A percentile compares a stretch with the other conserved stretches of the same genome.
These are phyloP conservation scores for Petrocephalus zakoni DNA, from an alignment of 2,113 vertebrate genomes.

Conservation along the genomic window DNA sequence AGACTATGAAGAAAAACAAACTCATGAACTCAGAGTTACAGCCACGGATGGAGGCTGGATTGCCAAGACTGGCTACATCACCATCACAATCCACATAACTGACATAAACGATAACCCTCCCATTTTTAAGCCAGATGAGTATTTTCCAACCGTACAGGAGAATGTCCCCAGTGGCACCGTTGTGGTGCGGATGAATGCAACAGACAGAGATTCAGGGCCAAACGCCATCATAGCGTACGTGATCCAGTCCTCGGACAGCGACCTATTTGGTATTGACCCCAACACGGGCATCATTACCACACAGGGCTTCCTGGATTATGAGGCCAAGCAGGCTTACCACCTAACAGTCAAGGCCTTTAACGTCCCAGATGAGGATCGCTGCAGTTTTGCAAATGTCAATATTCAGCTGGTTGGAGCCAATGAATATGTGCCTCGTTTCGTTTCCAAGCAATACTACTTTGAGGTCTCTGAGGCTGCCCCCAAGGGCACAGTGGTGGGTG, in stretches of 20 bases:
- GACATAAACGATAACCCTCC: conserved; percentile 95
- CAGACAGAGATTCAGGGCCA: conserved; percentile 76
- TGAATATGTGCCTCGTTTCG: conserved; percentile 96
- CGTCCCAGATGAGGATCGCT: conserved; percentile 87
- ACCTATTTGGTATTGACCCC: conserved; percentile 92
- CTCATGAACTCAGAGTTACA: conserved; percentile 77
- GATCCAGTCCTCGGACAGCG: conserved; percentile 89
- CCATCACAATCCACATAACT: conserved; percentile 71
- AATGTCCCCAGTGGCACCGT: conserved; percentile 94
- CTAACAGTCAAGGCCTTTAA: conserved; percentile 92
- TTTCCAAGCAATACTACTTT: conserved; percentile 95
- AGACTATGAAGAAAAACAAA: conserved; percentile 81
- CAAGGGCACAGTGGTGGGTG: conserved; percentile 79
- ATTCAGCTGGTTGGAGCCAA: conserved; percentile 89
- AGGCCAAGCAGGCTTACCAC: conserved; percentile 90
- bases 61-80: conserved; percentile 79
- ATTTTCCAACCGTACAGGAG: conserved; percentile 82
- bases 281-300: conserved; percentile 90
- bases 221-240: conserved; percentile 86
- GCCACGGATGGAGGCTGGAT: conserved; percentile 90
- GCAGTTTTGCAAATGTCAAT: conserved; percentile 84
- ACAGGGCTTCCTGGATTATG: conserved; percentile 97
- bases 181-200: conserved; percentile 81
- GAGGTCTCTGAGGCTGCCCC: conserved; percentile 88
- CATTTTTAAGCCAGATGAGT: conserved; percentile 74